These are phyloP conservation scores for Drosophila prolongata DNA, from an alignment of 2,888 invertebrate genomes.

Conservation along the genomic window DNA sequence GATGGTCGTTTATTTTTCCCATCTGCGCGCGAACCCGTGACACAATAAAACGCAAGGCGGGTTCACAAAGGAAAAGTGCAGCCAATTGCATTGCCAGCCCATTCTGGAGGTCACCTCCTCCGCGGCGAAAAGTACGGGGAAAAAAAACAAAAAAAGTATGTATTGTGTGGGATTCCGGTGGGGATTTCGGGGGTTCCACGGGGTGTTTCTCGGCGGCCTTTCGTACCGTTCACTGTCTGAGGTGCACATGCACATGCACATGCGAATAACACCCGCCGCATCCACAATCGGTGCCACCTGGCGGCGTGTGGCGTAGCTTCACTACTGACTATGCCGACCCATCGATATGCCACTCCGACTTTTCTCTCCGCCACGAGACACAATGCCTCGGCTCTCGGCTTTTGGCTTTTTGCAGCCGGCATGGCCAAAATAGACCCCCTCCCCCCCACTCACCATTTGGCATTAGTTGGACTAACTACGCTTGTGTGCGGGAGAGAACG, in stretches of 20 bases:
- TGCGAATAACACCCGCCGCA: slow-evolving; percentile 59
- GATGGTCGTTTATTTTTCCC: slow-evolving; percentile 41
- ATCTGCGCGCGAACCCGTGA: slow-evolving; percentile 59
- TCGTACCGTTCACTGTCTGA: slow-evolving; percentile 33
- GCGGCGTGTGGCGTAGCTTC: slow-evolving; percentile 82
- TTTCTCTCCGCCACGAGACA: slow-evolving; percentile 23
- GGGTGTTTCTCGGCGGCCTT: background rate
- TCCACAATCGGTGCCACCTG: slow-evolving; percentile 77
- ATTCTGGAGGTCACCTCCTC: slow-evolving; percentile 44
- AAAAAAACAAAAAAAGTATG: slow-evolving; percentile 9
- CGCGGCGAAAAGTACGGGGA: slow-evolving; percentile 4
- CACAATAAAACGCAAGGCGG: slow-evolving; percentile 65
- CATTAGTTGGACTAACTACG: slow-evolving; percentile 34
- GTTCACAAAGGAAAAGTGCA: slow-evolving; percentile 36
- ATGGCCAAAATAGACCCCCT: slow-evolving; percentile 1
- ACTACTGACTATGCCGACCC: slow-evolving; percentile 68
- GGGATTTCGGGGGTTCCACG: background rate
- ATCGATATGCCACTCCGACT: slow-evolving; percentile 20
- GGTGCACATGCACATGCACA: slow-evolving; percentile 52
- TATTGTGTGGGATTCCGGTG: slow-evolving; percentile 20
- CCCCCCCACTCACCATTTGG: background rate
- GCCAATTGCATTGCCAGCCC: slow-evolving; percentile 42
- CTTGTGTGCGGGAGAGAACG: slow-evolving; percentile 14
- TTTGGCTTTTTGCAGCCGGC: slow-evolving; percentile 13
- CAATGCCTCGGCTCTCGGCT: slow-evolving; percentile 8